Conservation (phyloP, 2,888 invertebrate species). For the Protonemura montana region DNA sequence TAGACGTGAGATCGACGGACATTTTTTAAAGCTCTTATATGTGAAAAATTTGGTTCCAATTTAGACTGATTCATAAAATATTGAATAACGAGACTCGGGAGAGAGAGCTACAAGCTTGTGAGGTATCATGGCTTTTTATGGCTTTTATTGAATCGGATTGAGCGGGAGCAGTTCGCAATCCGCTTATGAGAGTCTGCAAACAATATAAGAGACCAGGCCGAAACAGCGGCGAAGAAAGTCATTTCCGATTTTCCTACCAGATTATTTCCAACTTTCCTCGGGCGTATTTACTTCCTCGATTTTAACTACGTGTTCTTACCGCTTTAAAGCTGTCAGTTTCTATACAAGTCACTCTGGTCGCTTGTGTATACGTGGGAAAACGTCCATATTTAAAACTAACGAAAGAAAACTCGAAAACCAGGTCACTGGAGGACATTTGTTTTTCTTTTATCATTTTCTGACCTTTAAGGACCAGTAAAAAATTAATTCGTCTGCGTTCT, state of each 20-base stretch:
- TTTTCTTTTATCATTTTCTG: neutral
- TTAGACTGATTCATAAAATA: constrained; percentile 7
- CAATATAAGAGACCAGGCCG: neutral
- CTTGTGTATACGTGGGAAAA: neutral
- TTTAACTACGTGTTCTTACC: neutral
- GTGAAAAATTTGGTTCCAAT: neutral
- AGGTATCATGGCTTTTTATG: neutral
- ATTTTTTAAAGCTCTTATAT: neutral
- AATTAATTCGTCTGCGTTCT: neutral
- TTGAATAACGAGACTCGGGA: neutral
- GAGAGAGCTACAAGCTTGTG: neutral
- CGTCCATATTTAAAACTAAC: neutral
- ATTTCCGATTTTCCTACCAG: neutral
- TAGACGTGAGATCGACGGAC: neutral
- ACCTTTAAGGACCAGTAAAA: neutral
- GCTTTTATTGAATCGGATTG: neutral
- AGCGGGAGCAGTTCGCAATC: neutral
- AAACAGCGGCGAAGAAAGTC: neutral
- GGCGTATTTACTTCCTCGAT: neutral
- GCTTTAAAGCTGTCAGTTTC: neutral
- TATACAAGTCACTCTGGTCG: neutral
- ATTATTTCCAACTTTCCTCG: neutral
- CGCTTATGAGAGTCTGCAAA: neutral
- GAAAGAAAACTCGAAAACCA: neutral
- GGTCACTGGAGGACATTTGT: neutral